Base-by-base conservation (phyloP, 2,797 vertebrate genomes). In the Atherinosoma microstoma region DNA sequence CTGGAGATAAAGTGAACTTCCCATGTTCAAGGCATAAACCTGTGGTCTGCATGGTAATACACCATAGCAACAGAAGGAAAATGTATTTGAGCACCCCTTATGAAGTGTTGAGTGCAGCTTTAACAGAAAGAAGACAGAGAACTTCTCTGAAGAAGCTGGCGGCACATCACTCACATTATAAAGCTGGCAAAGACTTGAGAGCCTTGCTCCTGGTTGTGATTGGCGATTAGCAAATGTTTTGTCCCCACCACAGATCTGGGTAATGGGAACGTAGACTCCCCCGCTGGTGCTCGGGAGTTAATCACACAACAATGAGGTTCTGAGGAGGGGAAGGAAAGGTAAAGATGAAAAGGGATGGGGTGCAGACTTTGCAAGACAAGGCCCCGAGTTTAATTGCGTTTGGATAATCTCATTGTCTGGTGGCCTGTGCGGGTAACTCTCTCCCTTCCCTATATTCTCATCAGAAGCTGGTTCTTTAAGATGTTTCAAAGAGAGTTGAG, bases 271-370 rank as follows among this genome's bases (percentile, higher is more conserved):
- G 77, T 78, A 47, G 85, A 73, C 88, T 84, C 78, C 88, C 88
- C 86, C 70, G 74, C 85, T 85, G 90, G 81, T 85, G 85, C 87
- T 89, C 24, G 58, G 73, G 78, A 94, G 89, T 92, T 94, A 95
- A 95, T 94, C 94, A 94, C 90, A 90, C 90, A 91, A 94, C 93
- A 94, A 93, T 92, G 87, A 83, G 90, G 73, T 68, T 84, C 82
- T 11, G 65, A 77, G 82, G 79, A 84, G 79, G 77, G 70, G 77
- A 76, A 73, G 81, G 75, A 78, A 77, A 89, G 88, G 85, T 87
- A 75, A 66, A 78, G 84, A 86, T 82, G 84, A 85, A 86, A 83
- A 54, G 68, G 74, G 75, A 66, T 29, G 64, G 76, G 87, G 75
- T 76, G 85, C 76, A 84, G 78, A 70, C 81, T 85, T 79, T 78